These are phyloP conservation scores for Zaprionus ornatus DNA, from an alignment of 1,140 invertebrate species.

Conservation along the genomic window DNA sequence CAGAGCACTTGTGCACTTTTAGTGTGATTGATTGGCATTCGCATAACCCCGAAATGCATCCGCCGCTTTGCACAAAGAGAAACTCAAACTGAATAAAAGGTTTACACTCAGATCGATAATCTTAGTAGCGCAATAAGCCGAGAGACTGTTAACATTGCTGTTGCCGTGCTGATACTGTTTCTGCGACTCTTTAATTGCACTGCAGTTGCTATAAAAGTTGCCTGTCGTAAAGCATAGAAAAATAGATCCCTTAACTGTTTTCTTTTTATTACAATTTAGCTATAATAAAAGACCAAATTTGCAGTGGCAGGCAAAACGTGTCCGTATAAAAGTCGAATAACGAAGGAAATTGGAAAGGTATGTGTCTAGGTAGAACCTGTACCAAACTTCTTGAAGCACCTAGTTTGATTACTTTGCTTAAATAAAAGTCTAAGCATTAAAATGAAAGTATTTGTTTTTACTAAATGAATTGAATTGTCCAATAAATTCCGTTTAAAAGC, in stretches of 20 bases:
- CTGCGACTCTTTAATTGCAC: background rate
- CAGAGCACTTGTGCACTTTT: slow-evolving; percentile 65
- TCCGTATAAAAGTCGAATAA: background rate
- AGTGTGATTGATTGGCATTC: slow-evolving; percentile 70
- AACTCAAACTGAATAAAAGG: slow-evolving; percentile 30
- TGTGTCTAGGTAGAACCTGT: too few species aligned
- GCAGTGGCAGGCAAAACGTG: background rate
- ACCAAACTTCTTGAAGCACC: too few species aligned
- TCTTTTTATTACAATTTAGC: background rate
- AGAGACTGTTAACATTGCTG: background rate
- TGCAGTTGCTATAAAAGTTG: background rate
- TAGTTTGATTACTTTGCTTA: too few species aligned
- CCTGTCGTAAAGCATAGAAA: background rate
- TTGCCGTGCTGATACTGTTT: background rate
- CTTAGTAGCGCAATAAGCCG: background rate
- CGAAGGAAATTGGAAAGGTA: background rate
- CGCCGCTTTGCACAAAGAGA: slow-evolving; percentile 28
- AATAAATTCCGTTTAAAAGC: too few species aligned
- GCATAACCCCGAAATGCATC: slow-evolving; percentile 40
- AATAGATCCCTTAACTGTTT: background rate
- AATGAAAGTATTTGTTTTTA: too few species aligned
- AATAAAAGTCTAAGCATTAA: too few species aligned
- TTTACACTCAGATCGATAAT: slow-evolving; percentile 17
- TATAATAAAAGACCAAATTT: background rate
- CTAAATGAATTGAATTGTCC: too few species aligned